Conservation (phyloP, 1,140 invertebrate species). For the Prorops nasuta region DNA sequence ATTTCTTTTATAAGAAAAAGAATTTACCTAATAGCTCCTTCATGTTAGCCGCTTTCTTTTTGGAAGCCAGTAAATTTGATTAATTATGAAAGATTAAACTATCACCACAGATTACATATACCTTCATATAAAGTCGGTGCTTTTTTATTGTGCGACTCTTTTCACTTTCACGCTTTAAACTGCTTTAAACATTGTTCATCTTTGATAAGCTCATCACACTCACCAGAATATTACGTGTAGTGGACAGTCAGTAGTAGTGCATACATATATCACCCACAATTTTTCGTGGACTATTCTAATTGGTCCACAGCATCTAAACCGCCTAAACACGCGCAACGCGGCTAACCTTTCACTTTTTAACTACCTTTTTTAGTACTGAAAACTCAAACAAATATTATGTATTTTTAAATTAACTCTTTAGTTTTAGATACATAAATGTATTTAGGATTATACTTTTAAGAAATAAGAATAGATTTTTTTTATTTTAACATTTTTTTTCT, state of each 20-base stretch:
- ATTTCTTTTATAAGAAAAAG: not conserved
- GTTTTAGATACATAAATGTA: too few species aligned
- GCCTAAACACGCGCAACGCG: not conserved
- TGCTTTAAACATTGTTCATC: slow-evolving; percentile 3
- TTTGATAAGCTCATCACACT: slow-evolving; percentile 1
- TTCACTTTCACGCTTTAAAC: slow-evolving; percentile 20
- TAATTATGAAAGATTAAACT: too few species aligned
- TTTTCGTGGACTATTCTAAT: slow-evolving; percentile 49
- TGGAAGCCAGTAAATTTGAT: too few species aligned
- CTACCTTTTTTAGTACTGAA: too few species aligned
- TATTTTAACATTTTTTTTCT: too few species aligned
- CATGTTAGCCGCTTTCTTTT: too few species aligned
- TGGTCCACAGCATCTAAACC: slow-evolving; percentile 29
- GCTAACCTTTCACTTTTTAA: not conserved
- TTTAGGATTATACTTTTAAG: too few species aligned
- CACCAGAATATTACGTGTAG: slow-evolving; percentile 10
- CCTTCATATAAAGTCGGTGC: slow-evolving; percentile 2
- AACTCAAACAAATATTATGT: too few species aligned
- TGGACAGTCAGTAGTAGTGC: too few species aligned
- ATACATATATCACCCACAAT: slow-evolving; percentile 24
- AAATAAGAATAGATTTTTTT: too few species aligned
- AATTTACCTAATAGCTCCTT: slow-evolving; percentile 11
- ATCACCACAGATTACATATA: not conserved
- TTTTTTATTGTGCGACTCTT: not conserved
- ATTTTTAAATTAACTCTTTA: too few species aligned